phyloP scores from a whole-genome alignment of 2,113 vertebrate genomes.

The Suricata suricatta region DNA sequence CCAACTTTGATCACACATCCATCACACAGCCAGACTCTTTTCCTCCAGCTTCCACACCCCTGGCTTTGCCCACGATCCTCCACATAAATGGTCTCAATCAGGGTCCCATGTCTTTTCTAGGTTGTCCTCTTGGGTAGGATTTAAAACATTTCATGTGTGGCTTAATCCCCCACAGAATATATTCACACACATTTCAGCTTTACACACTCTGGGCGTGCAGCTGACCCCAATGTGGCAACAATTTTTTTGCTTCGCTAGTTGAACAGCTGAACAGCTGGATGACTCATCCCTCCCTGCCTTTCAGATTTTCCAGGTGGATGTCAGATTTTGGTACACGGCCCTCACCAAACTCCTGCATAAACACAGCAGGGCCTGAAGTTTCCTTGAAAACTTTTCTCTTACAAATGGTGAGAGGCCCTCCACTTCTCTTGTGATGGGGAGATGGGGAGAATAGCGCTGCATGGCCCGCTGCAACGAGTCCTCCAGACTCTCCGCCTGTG shows the following conservation, averaged over 20 bases:
- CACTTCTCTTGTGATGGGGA: not conserved
- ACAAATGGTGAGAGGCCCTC: fast-evolving
- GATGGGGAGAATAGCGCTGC: not conserved
- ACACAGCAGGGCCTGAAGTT: not conserved
- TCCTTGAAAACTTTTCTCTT: not conserved
- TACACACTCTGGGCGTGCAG: not conserved
- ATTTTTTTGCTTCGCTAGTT: not conserved
- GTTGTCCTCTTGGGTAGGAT: not conserved
- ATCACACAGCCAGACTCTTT: not conserved
- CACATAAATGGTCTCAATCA: not conserved
- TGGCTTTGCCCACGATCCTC: not conserved
- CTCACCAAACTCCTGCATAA: not conserved
- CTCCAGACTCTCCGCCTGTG: not conserved
- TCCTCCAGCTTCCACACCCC: not conserved
- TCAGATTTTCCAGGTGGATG: not conserved
- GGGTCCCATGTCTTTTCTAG: not conserved
- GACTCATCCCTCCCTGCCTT: not conserved
- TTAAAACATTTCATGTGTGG: not conserved
- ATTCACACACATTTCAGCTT: not conserved
- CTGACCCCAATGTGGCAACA: not conserved
- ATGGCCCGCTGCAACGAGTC: not conserved
- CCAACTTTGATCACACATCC: too few relatives aligned
- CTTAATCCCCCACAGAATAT: not conserved
- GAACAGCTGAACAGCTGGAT: not conserved
- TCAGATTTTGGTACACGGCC: not conserved